Conservation (phyloP, 2,888 invertebrate genomes). For the Abrostola triplasia region DNA sequence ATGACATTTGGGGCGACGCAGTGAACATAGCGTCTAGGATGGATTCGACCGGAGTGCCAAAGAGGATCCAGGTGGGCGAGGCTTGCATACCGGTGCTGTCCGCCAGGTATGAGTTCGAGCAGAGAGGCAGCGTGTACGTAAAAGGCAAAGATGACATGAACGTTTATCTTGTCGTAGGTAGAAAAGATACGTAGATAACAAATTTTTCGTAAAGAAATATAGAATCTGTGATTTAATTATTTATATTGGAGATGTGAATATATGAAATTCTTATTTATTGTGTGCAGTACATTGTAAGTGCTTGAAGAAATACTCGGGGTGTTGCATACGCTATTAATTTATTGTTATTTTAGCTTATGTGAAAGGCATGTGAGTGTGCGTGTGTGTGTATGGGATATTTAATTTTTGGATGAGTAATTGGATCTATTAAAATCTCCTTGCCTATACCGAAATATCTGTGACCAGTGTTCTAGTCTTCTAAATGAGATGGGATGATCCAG, state of each 20-base stretch:
- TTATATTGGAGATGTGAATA: constrained; percentile 66
- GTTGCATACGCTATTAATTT: constrained; percentile 75
- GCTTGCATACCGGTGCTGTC: constrained; percentile 92
- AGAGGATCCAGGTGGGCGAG: constrained; percentile 94
- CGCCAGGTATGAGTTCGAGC: constrained; percentile 94
- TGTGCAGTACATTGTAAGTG: constrained; percentile 64
- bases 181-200: constrained; percentile 79
- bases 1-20: constrained; percentile 99
- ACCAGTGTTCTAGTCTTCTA: constrained; percentile 85
- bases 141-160: constrained; percentile 99
- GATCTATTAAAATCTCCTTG: constrained; percentile 76
- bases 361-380: constrained; percentile 60
- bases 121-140: constrained; percentile 97
- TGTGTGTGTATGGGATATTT: constrained; percentile 59
- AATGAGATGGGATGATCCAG: constrained; percentile 67
- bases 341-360: constrained; percentile 70
- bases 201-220: constrained; percentile 69
- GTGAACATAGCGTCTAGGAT: constrained; percentile 99
- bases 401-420: constrained; percentile 58
- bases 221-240: constrained; percentile 87
- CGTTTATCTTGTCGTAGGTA: constrained; percentile 92
- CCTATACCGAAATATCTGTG: constrained; percentile 80
- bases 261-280: constrained; percentile 70
- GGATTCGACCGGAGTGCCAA: constrained; percentile 98
- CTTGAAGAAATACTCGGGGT: constrained; percentile 79